phyloP scores from a whole-genome alignment of 1,140 invertebrate species.

The Diprion similis region DNA sequence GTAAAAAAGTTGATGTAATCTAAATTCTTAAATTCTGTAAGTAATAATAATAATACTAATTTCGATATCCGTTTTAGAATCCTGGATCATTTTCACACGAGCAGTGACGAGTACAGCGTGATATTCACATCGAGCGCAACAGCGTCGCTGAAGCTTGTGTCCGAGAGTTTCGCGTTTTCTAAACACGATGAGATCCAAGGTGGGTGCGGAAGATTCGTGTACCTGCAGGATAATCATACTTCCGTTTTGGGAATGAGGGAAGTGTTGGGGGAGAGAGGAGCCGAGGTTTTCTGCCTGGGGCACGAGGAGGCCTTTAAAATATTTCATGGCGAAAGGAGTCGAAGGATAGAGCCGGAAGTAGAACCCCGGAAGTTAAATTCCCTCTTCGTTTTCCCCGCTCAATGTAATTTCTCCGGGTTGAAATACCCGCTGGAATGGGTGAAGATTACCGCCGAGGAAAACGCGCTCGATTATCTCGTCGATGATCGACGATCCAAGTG shows the following conservation, averaged over 20 bases:
- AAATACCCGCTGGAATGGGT: slow-evolving; percentile 87
- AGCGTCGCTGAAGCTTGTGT: slow-evolving; percentile 80
- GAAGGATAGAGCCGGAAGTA: slow-evolving; percentile 22
- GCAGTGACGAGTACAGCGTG: slow-evolving; percentile 79
- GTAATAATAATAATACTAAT: neutral
- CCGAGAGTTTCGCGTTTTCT: slow-evolving; percentile 79
- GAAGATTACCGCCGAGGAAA: slow-evolving; percentile 68
- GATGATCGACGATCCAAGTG: slow-evolving; percentile 65
- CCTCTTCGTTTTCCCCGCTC: slow-evolving; percentile 87
- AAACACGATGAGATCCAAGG: slow-evolving; percentile 33
- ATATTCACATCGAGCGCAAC: slow-evolving; percentile 94
- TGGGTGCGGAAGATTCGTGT: slow-evolving; percentile 73
- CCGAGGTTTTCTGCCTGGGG: slow-evolving; percentile 62
- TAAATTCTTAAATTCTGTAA: neutral
- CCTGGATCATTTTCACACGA: slow-evolving; percentile 85
- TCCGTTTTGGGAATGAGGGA: slow-evolving; percentile 93
- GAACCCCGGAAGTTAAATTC: slow-evolving; percentile 61
- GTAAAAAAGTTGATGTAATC: neutral
- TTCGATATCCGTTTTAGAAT: slow-evolving; percentile 65
- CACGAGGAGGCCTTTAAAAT: slow-evolving; percentile 61
- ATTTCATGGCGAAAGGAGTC: slow-evolving; percentile 43
- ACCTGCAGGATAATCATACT: slow-evolving; percentile 92
- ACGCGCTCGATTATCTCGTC: slow-evolving; percentile 58
- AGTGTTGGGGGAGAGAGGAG: slow-evolving; percentile 60
- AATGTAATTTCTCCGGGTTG: slow-evolving; percentile 93